A percentile compares a stretch with the other conserved stretches of the same genome.
These are phyloP conservation scores for Stegophylla sp. DNA, from an alignment of 2,888 invertebrate species.

Conservation along the genomic window DNA sequence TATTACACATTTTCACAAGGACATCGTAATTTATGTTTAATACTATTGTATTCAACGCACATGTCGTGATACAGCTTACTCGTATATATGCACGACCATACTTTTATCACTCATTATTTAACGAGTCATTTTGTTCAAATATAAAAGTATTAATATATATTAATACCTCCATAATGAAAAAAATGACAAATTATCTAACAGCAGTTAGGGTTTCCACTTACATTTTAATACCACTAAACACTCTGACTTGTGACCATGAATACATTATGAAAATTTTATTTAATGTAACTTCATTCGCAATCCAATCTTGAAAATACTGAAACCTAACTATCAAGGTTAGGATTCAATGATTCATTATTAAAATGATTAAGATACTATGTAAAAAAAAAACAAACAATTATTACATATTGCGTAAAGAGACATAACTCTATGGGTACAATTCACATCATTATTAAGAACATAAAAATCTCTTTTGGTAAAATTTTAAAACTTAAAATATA, in stretches of 20 bases:
- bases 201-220: background rate
- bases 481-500: too few species aligned
- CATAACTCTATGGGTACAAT: background rate
- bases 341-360: conserved; percentile 4
- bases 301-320: background rate
- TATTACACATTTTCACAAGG: background rate
- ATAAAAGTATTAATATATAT: too few species aligned
- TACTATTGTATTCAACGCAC: background rate
- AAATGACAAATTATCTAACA: conserved; percentile 7
- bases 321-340: background rate
- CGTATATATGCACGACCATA: background rate
- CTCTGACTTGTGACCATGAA: conserved; percentile 19
- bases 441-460: background rate
- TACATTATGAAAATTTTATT: conserved; percentile 1
- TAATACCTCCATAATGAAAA: background rate
- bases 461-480: too few species aligned
- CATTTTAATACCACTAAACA: background rate
- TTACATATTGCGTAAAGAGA: background rate
- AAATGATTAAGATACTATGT: conserved; percentile 21
- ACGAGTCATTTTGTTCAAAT: background rate
- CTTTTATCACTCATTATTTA: conserved; percentile 19
- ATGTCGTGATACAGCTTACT: background rate
- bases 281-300: conserved; percentile 9
- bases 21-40: conserved; percentile 6
- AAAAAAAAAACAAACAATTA: conserved; percentile 18